Conservation (phyloP, 2,797 vertebrate species). For the Tiaroga cobitis region DNA sequence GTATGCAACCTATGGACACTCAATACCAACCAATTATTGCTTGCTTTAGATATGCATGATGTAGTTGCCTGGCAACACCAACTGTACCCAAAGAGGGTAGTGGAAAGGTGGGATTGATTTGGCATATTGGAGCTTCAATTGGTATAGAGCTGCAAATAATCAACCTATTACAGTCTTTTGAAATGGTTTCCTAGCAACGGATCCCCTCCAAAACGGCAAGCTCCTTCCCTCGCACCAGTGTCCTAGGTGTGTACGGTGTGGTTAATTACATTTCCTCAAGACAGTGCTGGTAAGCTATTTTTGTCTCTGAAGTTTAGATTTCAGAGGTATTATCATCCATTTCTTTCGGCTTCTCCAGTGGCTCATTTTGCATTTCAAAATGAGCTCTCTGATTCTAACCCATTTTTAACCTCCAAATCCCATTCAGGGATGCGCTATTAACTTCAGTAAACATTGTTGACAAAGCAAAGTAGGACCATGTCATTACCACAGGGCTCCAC, state of each 20-base stretch:
- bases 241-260: slow-evolving; percentile 70
- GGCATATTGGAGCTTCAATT: slow-evolving; percentile 79
- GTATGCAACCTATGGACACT: slow-evolving; percentile 76
- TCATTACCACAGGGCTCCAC: neutral
- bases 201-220: slow-evolving; percentile 46
- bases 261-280: slow-evolving; percentile 80
- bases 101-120: slow-evolving; percentile 65
- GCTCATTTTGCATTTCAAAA: slow-evolving; percentile 36
- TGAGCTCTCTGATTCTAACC: slow-evolving; percentile 16
- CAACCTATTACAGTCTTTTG: slow-evolving; percentile 82
- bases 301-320: slow-evolving; percentile 75
- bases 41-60: slow-evolving; percentile 76
- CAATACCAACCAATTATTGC: slow-evolving; percentile 82
- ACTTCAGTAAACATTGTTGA: slow-evolving; percentile 29
- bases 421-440: slow-evolving; percentile 45
- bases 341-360: slow-evolving; percentile 45
- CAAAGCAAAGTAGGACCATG: slow-evolving; percentile 37
- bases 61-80: slow-evolving; percentile 92
- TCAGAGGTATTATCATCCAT: slow-evolving; percentile 55
- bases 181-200: slow-evolving; percentile 89
- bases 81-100: slow-evolving; percentile 45
- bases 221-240: slow-evolving; percentile 47
- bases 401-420: slow-evolving; percentile 36
- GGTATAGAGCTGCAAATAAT: slow-evolving; percentile 81
- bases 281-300: slow-evolving; percentile 61